Conservation (phyloP, 2,797 vertebrate genomes). For the Sebastes cheni region DNA sequence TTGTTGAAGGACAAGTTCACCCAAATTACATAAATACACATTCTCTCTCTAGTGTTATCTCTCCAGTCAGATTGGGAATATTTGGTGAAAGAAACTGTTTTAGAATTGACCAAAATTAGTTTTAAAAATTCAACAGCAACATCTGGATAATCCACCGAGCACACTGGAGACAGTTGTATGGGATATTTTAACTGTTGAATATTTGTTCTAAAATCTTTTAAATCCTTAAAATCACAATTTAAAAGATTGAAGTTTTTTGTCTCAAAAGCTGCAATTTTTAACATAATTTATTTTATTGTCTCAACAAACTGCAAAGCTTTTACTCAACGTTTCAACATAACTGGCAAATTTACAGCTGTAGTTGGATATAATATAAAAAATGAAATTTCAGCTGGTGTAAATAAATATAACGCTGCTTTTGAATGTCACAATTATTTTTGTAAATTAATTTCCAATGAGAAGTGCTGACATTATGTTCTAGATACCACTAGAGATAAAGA, state of each 20-base stretch:
- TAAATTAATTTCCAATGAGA: background rate
- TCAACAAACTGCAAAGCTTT: background rate
- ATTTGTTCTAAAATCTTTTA: too few relatives aligned
- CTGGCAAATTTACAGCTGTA: background rate
- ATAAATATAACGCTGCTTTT: background rate
- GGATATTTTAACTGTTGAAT: too few relatives aligned
- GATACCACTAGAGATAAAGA: background rate
- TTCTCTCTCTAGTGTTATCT: background rate
- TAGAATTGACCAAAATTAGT: background rate
- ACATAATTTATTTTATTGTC: background rate
- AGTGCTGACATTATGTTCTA: background rate
- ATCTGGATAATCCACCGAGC: background rate
- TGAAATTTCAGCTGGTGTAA: background rate
- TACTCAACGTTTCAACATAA: background rate
- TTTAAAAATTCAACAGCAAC: background rate
- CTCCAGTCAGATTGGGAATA: background rate
- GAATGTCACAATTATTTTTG: background rate
- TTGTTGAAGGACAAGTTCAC: constrained; percentile 21
- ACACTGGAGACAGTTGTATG: too few relatives aligned
- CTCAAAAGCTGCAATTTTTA: background rate
- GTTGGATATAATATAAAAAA: background rate
- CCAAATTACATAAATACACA: background rate
- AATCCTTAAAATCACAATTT: background rate
- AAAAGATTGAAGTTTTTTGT: background rate
- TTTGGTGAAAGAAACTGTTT: background rate